Conservation (phyloP, 2,113 vertebrate genomes). For the Gallinago paraguaiae region DNA sequence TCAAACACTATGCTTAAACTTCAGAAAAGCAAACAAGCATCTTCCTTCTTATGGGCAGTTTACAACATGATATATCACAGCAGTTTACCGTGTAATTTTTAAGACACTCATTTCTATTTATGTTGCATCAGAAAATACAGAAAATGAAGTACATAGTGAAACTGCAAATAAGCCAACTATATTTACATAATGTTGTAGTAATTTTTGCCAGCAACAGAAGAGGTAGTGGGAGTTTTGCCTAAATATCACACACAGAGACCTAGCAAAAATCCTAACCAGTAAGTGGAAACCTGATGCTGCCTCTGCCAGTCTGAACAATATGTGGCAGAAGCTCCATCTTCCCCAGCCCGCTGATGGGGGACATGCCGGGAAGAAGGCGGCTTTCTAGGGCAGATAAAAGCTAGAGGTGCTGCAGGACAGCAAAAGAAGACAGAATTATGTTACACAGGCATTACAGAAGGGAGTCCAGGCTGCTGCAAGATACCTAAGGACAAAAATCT, state of each 20-base stretch:
- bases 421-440: background rate
- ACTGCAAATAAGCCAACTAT: background rate
- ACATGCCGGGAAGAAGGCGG: background rate
- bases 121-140: background rate
- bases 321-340: background rate
- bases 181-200: background rate
- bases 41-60: background rate
- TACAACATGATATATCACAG: background rate
- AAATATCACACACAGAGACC: background rate
- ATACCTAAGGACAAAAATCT: background rate
- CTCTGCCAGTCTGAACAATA: background rate
- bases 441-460: background rate
- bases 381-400: background rate
- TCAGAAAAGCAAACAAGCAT: background rate
- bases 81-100: background rate
- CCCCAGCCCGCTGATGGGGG: background rate
- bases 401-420: background rate
- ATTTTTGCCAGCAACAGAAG: background rate
- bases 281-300: background rate
- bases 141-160: background rate
- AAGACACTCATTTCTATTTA: background rate
- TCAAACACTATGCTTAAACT: background rate
- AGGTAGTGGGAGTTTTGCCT: background rate
- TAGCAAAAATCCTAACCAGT: background rate
- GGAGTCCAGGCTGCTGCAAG: background rate